Conservation (phyloP, 2,113 vertebrate genomes). For the Corythornis vintsioides region DNA sequence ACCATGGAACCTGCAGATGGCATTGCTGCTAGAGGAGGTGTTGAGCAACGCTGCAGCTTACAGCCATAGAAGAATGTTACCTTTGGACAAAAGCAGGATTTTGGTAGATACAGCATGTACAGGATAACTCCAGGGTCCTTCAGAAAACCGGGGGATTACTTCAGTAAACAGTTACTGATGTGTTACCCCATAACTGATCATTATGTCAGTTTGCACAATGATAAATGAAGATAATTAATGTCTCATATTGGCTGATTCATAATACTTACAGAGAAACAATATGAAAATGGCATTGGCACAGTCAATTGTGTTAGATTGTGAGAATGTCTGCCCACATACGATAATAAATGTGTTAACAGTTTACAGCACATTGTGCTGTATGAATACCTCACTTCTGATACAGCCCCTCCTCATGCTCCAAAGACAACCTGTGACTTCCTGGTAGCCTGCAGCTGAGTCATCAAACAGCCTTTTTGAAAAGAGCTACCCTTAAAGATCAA, state of each 20-base stretch:
- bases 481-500: neutral
- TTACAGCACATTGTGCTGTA: neutral
- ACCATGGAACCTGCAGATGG: rapidly evolving
- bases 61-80: neutral
- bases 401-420: neutral
- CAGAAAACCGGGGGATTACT: neutral
- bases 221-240: neutral
- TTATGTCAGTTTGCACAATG: neutral
- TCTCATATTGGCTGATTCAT: slow-evolving; percentile 9
- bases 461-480: neutral
- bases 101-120: neutral
- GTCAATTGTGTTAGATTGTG: neutral
- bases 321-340: neutral
- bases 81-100: neutral
- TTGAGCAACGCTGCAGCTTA: neutral
- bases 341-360: neutral
- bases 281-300: neutral
- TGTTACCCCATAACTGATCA: neutral
- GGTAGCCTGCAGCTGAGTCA: neutral
- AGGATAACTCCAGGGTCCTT: neutral
- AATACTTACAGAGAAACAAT: neutral
- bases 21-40: neutral
- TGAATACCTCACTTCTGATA: neutral
- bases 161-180: neutral
- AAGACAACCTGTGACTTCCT: neutral